Conservation (phyloP, 2,888 invertebrate genomes). For the Limenitis camilla region DNA sequence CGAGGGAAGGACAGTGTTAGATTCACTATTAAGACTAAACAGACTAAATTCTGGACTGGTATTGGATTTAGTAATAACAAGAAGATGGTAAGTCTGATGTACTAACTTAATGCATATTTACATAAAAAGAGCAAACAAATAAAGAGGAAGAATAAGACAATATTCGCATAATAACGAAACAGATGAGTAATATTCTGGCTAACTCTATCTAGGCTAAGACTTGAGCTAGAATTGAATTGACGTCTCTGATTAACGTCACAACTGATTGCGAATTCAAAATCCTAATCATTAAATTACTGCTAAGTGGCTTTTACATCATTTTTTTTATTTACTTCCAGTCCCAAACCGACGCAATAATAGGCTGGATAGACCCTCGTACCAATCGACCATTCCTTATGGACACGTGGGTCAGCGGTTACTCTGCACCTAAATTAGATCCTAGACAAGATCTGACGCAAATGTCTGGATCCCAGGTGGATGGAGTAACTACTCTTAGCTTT, state of each 20-base stretch:
- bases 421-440: slow-evolving; percentile 80
- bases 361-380: slow-evolving; percentile 87
- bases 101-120: neutral
- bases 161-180: too few species aligned
- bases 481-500: slow-evolving; percentile 12
- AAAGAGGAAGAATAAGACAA: too few species aligned
- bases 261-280: too few species aligned
- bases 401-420: slow-evolving; percentile 88
- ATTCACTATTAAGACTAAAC: slow-evolving; percentile 85
- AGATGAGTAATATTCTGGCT: too few species aligned
- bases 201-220: too few species aligned
- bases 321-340: slow-evolving; percentile 66
- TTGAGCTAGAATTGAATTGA: too few species aligned
- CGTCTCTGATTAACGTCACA: too few species aligned
- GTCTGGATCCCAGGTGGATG: slow-evolving; percentile 25
- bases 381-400: slow-evolving; percentile 91
- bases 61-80: slow-evolving; percentile 90
- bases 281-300: too few species aligned
- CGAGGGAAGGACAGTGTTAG: slow-evolving; percentile 81
- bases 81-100: slow-evolving; percentile 79
- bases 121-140: neutral
- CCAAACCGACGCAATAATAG: slow-evolving; percentile 90
- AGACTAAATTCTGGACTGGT: slow-evolving; percentile 90
- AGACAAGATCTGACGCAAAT: slow-evolving; percentile 83
- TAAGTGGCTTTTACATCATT: too few species aligned